A percentile compares a stretch with the other conserved stretches of the same genome.
phyloP scores from a whole-genome alignment of 2,113 vertebrate genomes.

The Anguilla japonica region DNA sequence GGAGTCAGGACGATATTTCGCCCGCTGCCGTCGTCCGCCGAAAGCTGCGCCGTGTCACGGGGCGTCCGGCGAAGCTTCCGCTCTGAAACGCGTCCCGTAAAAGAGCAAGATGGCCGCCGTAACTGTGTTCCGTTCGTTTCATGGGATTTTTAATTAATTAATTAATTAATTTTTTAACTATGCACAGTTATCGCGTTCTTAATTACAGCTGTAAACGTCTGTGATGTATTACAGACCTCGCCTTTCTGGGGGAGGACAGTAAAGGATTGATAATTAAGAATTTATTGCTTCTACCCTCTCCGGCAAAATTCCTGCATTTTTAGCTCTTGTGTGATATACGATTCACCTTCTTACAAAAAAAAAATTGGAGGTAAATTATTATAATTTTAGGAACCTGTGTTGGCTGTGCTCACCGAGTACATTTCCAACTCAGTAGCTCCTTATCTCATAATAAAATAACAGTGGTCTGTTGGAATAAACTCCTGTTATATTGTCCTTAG shows the following conservation, averaged over 20 bases:
- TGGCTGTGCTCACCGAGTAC: neutral
- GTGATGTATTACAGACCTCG: neutral
- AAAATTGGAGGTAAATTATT: constrained; percentile 1
- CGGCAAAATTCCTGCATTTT: neutral
- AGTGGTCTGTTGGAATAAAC: neutral
- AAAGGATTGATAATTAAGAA: constrained; percentile 8
- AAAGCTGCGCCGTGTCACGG: neutral
- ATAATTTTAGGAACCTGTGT: neutral
- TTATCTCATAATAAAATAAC: neutral
- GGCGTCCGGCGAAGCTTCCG: neutral
- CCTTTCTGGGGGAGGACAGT: constrained; percentile 6
- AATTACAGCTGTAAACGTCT: constrained; percentile 14
- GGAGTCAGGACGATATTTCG: neutral
- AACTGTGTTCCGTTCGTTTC: neutral
- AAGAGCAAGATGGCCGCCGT: neutral
- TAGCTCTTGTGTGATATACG: neutral
- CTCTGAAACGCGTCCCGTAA: neutral
- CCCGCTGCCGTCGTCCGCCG: neutral
- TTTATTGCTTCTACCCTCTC: neutral
- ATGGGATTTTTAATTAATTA: neutral
- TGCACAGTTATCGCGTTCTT: constrained; percentile 7
- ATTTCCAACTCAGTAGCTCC: neutral
- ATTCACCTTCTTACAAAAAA: neutral
- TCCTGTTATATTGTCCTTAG: neutral
- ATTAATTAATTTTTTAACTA: neutral